Evolutionary conservation across 2,797 vertebrate genomes (phyloP).

Genomic region (Allobates femoralis): DNA sequence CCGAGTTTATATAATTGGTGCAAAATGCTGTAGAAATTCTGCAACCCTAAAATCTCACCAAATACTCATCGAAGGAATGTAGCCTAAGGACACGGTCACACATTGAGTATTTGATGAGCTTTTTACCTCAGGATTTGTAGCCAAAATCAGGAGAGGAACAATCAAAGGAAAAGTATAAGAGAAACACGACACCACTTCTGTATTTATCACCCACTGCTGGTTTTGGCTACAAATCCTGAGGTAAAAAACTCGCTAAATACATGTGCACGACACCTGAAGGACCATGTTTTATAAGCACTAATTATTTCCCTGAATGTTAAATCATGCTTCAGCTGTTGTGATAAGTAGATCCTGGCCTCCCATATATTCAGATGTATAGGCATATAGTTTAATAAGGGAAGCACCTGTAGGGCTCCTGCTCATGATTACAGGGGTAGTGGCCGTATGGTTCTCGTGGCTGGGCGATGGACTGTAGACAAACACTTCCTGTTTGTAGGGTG

Average conservation of each 20-base stretch:
- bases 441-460: conserved; percentile 80
- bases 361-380: neutral
- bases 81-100: too few species aligned
- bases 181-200: too few species aligned
- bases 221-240: too few species aligned
- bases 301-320: neutral
- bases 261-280: neutral
- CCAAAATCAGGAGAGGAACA: too few species aligned
- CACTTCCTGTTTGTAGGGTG: conserved; percentile 81
- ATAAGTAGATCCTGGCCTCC: neutral
- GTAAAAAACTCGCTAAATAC: neutral
- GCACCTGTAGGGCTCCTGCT: conserved; percentile 92
- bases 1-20: too few species aligned
- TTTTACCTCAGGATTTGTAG: too few species aligned
- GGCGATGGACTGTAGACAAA: conserved; percentile 84
- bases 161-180: too few species aligned
- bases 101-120: too few species aligned
- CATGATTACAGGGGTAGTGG: conserved; percentile 89
- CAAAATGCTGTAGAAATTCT: too few species aligned
- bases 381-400: conserved; percentile 40
- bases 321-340: neutral
- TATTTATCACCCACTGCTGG: too few species aligned
- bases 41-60: too few species aligned
- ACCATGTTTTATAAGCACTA: neutral
- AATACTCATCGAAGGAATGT: too few species aligned